These are phyloP conservation scores for Cheiracanthium punctorium DNA, from an alignment of 2,888 invertebrate species.

Conservation along the genomic window DNA sequence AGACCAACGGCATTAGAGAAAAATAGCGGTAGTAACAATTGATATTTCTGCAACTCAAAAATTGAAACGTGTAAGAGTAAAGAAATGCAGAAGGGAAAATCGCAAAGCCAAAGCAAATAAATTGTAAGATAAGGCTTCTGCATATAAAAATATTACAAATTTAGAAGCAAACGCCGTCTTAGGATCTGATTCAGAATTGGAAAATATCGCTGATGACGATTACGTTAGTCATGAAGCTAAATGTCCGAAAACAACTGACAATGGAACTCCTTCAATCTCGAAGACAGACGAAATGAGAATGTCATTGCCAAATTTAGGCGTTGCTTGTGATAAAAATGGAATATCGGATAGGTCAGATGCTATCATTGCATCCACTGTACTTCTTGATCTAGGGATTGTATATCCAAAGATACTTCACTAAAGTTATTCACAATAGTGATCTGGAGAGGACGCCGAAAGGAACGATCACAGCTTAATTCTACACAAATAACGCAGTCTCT, in stretches of 20 bases:
- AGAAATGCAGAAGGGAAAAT: background rate
- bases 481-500: background rate
- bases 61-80: background rate
- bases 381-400: constrained; percentile 11
- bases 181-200: too few relatives aligned
- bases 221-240: background rate
- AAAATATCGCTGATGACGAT: background rate
- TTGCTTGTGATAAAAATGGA: background rate
- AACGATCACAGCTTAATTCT: too few relatives aligned
- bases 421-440: too few relatives aligned
- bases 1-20: background rate
- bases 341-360: constrained; percentile 14
- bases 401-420: too few relatives aligned
- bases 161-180: background rate
- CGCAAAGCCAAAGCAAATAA: background rate
- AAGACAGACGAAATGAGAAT: constrained; percentile 28
- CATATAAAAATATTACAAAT: background rate
- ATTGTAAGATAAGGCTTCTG: background rate
- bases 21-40: background rate
- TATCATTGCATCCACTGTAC: constrained; percentile 8
- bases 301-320: constrained; percentile 6
- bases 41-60: background rate
- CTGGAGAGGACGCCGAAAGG: background rate
- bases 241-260: background rate
- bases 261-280: background rate